phyloP scores from a whole-genome alignment of 2,888 invertebrate genomes.

The Calliphora vomitoria region DNA sequence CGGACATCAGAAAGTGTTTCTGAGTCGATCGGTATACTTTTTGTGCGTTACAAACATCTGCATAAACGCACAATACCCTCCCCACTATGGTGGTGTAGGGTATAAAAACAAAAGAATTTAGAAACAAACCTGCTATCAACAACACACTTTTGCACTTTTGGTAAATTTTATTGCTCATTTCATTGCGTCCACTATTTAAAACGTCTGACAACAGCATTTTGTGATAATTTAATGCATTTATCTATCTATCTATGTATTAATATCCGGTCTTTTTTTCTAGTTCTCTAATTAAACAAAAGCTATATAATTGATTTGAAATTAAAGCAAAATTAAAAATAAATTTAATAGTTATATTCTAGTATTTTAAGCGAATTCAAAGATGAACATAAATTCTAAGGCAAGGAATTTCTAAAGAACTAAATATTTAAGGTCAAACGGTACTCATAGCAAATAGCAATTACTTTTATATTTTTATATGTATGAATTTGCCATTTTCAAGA shows the following conservation, averaged over 20 bases:
- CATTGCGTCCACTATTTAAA: neutral
- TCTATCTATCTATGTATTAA: neutral
- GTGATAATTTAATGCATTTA: neutral
- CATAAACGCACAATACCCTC: no score
- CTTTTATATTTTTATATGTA: no score
- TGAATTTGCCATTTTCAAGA: neutral
- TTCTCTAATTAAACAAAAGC: neutral
- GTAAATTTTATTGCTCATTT: neutral
- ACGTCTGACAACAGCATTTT: neutral
- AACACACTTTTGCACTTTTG: neutral
- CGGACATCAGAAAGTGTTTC: no score
- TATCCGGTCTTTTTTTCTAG: neutral
- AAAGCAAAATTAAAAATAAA: neutral
- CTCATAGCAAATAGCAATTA: no score
- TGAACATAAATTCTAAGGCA: neutral
- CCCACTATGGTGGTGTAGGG: no score
- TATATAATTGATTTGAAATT: neutral
- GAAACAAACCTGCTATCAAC: conserved; percentile 23
- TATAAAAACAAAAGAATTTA: conserved; percentile 37
- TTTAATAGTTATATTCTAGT: conserved; percentile 1
- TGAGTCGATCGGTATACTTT: no score
- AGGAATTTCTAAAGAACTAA: neutral
- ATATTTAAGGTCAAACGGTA: no score
- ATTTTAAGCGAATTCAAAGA: neutral
- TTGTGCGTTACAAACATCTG: no score